Base-by-base conservation (phyloP, 2,113 vertebrate species). In the Numenius arquata region DNA sequence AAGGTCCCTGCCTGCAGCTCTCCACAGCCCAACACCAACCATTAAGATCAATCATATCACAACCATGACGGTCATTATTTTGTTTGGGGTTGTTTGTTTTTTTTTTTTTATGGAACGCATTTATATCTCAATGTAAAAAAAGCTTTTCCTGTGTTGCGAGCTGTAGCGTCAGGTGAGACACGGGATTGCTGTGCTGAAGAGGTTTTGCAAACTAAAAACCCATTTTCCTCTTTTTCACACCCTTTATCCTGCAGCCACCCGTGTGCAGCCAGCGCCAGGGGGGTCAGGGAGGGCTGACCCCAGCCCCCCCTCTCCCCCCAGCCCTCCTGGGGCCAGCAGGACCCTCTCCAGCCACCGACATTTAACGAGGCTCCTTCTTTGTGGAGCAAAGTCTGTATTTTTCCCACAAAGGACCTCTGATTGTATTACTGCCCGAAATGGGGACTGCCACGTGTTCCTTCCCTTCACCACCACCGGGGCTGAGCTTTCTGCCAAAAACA, bases 291-390 rank as follows among this genome's bases (percentile, higher is more conserved):
- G 45, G 20, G 27, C 58, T 65, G 53, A 38, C 18, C 20, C 21
- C 19, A 5, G 26, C 53, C 10, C 17, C 47, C 71, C n/a, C n/a
- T n/a, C n/a, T n/a, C n/a, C n/a, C 47, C 12, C 9, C 50, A 25
- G 22, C 6, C 34, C 43, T 30, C 25, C 40, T 12, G 12, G 32
- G n/a, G n/a, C 40, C 30, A 17, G 34, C 32, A 22, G 63, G 66
- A 45, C 27, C 30, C 14, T 1, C 48, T 34, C 14, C 0, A 11
- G 11, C 8, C 11, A 8, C 29, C 27, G 8, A 17, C 5, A 0
- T 12, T 5, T 11, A 17, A 16, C 8, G 34, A 4, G 7, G 12
- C 0, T 0, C 13, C 12, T 4, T 59, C 75, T 7, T 41, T 25
- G 15, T 22, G 19, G 68, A 58, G 9, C 19, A 34, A 74, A 70